Conservation (phyloP, 2,113 vertebrate species). For the Chelonoidis abingdonii region DNA sequence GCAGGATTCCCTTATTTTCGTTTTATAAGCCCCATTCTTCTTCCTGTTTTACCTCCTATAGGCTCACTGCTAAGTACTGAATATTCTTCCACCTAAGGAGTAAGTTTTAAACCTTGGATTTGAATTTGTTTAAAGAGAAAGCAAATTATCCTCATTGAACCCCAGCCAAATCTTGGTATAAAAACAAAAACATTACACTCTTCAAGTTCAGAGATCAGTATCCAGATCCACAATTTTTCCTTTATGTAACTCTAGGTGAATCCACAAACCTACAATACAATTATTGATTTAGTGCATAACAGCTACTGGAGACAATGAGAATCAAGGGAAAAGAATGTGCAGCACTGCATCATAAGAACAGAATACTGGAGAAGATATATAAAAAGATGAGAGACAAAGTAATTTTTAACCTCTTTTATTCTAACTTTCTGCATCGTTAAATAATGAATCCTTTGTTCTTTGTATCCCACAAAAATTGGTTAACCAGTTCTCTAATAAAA, state of each 20-base stretch:
- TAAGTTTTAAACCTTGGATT: not conserved
- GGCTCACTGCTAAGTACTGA: not conserved
- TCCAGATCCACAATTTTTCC: not conserved
- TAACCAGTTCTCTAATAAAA: not conserved
- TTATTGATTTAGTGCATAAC: not conserved
- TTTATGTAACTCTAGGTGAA: not conserved
- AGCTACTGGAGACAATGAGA: not conserved
- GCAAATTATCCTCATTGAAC: not conserved
- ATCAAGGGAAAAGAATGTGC: not conserved
- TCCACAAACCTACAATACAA: accelerated
- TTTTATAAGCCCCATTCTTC: not conserved
- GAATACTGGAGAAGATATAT: not conserved
- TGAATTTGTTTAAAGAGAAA: not conserved
- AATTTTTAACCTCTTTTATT: not conserved
- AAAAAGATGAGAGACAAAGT: not conserved
- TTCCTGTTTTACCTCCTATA: not conserved
- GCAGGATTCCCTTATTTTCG: not conserved
- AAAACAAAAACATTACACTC: not conserved
- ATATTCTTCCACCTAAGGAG: not conserved
- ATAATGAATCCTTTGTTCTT: not conserved
- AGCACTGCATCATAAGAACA: not conserved
- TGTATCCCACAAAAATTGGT: accelerated
- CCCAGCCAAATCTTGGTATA: not conserved
- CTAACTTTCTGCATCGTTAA: not conserved
- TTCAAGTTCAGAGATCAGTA: not conserved